Percentiles rank a stretch among this genome's conserved stretches.
phyloP scores from a whole-genome alignment of 2,888 invertebrate species.

The Temnothorax rugatulus region DNA sequence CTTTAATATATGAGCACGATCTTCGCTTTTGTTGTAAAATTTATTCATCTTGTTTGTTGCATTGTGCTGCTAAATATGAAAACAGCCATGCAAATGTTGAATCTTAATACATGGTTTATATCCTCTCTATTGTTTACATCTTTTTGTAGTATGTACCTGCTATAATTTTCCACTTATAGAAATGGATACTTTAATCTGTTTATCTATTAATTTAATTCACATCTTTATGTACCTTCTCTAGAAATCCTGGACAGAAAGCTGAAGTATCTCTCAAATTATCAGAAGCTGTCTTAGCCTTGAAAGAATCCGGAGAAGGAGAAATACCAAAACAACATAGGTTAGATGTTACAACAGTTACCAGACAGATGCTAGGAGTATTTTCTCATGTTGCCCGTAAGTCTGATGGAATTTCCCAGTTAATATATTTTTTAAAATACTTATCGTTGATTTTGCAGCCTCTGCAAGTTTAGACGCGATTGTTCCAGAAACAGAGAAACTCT shows the following conservation, averaged over 20 bases:
- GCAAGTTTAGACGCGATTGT: slow-evolving; percentile 89
- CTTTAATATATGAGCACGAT: not conserved
- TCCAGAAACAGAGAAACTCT: slow-evolving; percentile 94
- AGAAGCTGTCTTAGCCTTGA: slow-evolving; percentile 92
- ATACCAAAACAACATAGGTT: slow-evolving; percentile 97
- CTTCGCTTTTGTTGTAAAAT: not conserved
- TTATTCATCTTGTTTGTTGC: not conserved
- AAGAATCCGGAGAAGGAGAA: slow-evolving; percentile 92
- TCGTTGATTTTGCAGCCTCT: slow-evolving; percentile 86
- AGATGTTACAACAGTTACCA: slow-evolving; percentile 95
- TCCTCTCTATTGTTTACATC: not conserved
- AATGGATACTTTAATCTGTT: not conserved
- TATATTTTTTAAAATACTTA: not conserved
- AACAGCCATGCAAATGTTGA: not conserved
- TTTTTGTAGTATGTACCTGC: not conserved
- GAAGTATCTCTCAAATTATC: slow-evolving; percentile 95
- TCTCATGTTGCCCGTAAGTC: slow-evolving; percentile 93
- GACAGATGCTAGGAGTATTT: slow-evolving; percentile 97
- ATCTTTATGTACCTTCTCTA: slow-evolving; percentile 73
- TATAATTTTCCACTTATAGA: not conserved
- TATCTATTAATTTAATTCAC: not conserved
- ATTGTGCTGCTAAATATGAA: not conserved
- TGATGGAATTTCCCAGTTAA: slow-evolving; percentile 25
- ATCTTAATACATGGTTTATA: not conserved
- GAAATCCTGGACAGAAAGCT: slow-evolving; percentile 92